These are phyloP conservation scores for Aphidius gifuensis DNA, from an alignment of 1,140 invertebrate species.

Conservation along the genomic window DNA sequence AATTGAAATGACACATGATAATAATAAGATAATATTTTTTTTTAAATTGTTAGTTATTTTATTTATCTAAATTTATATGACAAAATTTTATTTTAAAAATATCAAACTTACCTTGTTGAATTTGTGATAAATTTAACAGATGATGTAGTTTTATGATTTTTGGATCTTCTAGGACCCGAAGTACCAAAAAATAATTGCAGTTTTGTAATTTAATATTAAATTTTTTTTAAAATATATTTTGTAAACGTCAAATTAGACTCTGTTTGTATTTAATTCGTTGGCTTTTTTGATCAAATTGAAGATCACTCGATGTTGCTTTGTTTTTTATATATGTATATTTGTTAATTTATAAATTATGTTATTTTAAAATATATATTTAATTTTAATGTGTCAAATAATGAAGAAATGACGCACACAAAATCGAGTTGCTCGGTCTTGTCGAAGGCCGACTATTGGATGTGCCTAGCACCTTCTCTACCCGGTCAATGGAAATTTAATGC, in stretches of 20 bases:
- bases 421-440: constrained; percentile 38
- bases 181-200: constrained; percentile 51
- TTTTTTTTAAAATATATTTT: background rate
- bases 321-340: no score
- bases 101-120: constrained; percentile 41
- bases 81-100: background rate
- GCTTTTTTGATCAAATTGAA: no score
- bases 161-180: constrained; percentile 42
- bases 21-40: background rate
- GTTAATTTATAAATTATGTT: no score
- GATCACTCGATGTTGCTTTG: no score
- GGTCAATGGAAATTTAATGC: constrained; percentile 47
- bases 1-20: background rate
- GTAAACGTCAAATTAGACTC: no score
- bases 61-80: no score
- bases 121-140: constrained; percentile 18
- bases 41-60: background rate
- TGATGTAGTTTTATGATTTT: constrained; percentile 7
- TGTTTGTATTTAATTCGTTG: no score
- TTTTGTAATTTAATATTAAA: constrained; percentile 27
- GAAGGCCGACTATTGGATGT: constrained; percentile 47
- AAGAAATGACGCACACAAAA: constrained; percentile 32
- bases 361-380: background rate
- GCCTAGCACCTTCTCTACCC: constrained; percentile 22
- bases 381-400: background rate